Evolutionary conservation across 30 jellyfish, hydroid and myxozoan species (phyloP), one percentile per base, ranked within the genome.

Genomic region (Turritopsis rubra): DNA sequence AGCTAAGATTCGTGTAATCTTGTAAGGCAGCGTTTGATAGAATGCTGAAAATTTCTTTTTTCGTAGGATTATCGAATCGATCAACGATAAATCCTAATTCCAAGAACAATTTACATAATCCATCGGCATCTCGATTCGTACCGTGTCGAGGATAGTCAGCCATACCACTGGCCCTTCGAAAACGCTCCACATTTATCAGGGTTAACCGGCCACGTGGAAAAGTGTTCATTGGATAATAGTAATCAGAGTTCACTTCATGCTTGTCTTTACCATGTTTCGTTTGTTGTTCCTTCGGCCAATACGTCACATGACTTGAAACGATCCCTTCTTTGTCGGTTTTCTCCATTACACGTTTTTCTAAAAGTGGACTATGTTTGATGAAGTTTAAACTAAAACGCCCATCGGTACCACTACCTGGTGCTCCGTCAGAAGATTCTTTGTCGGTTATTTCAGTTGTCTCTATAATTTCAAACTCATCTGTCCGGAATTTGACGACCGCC

Each of bases 281-380:
- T 25, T 17, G 20, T n/a, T 85, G 87, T 30, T 75, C 66, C 79
- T 80, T 80, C 53, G 87, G 87, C 31, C 25, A 52, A 26, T 41
- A 65, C 28, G 87, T 52, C 27, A 68, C 70, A 66, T 80, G 87
- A 41, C 66, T 52, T 26, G 70, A 80, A 20, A 65, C 60, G 13
- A 80, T 80, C 1, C 87, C 87, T 52, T 80, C 87, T 19, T 18
- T 65, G 66, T 80, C 87, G 60, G 53, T 80, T 52, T 76, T 52
- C 79, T 80, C 87, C 70, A 28, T 54, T 80, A 25, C 65, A 52
- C 52, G 65, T 80, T 53, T 54, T 68, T 68, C 31, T 68, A 68
- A n/a, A 9, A 68, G 28, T 27, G 77, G 77, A 27, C 77, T 68
- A 22, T 68, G 77, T 1, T 30, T 75, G 0, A 26, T 31, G 66